phyloP scores from a whole-genome alignment of 2,888 invertebrate genomes.

The Hetaerina titia region DNA sequence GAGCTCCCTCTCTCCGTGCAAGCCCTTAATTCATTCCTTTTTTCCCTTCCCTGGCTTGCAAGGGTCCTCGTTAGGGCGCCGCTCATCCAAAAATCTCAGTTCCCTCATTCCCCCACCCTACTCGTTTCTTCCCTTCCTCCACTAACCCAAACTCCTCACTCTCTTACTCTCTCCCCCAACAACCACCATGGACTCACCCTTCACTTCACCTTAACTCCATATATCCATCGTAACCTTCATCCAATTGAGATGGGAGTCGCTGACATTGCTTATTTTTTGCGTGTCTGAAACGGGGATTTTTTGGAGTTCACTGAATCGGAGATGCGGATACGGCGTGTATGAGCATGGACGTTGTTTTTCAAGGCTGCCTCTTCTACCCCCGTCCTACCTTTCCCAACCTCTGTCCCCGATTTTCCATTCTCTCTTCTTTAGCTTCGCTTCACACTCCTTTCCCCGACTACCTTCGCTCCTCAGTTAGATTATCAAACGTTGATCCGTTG shows the following conservation, averaged over 20 bases:
- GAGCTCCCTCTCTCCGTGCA: background rate
- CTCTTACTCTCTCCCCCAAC: background rate
- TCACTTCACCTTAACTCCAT: slow-evolving; percentile 20
- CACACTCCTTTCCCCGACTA: background rate
- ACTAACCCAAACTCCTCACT: background rate
- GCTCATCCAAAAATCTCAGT: slow-evolving; percentile 41
- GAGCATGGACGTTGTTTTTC: slow-evolving; percentile 43
- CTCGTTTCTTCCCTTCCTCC: background rate
- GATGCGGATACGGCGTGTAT: slow-evolving; percentile 18
- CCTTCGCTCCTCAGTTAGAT: background rate
- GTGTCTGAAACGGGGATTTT: slow-evolving; percentile 26
- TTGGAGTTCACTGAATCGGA: slow-evolving; percentile 48
- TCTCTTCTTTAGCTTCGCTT: background rate
- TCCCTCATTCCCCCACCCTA: background rate
- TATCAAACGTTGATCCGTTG: background rate
- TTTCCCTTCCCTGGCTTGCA: background rate
- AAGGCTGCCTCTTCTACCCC: background rate
- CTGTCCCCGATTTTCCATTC: background rate
- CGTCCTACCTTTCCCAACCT: background rate
- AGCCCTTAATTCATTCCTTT: too few relatives aligned
- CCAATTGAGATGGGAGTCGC: slow-evolving; percentile 39
- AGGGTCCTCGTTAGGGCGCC: slow-evolving; percentile 57
- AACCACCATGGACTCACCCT: background rate
- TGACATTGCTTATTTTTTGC: slow-evolving; percentile 38
- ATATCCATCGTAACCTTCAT: slow-evolving; percentile 59